Evolutionary conservation across 2,113 vertebrate genomes (phyloP).

Genomic region (Cynoglossus semilaevis): DNA sequence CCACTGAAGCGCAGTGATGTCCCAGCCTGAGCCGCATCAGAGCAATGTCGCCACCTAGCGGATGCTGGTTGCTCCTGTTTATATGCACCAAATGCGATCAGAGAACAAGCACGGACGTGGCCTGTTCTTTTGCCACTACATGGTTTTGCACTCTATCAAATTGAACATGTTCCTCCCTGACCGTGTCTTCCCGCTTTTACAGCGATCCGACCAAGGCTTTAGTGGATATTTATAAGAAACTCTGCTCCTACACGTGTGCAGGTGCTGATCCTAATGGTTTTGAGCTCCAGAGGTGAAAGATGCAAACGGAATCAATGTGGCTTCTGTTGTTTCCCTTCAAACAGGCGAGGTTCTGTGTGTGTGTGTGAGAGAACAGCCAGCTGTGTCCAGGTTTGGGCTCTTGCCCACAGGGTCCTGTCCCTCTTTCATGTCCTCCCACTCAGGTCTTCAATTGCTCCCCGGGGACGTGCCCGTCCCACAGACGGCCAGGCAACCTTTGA

Average conservation of each 20-base stretch:
- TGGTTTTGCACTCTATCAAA: slow-evolving; percentile 57
- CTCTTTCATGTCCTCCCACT: slow-evolving; percentile 57
- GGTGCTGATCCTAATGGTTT: not conserved
- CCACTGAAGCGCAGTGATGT: slow-evolving; percentile 44
- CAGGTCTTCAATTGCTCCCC: slow-evolving; percentile 73
- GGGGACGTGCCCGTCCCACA: slow-evolving; percentile 28
- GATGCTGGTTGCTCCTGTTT: not conserved
- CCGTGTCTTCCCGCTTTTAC: slow-evolving; percentile 44
- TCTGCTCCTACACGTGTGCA: not conserved
- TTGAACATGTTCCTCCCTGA: slow-evolving; percentile 52
- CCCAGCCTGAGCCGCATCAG: slow-evolving; percentile 33
- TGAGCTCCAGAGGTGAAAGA: slow-evolving; percentile 11
- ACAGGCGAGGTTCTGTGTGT: slow-evolving; percentile 54
- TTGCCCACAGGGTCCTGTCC: slow-evolving; percentile 29
- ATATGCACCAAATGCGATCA: slow-evolving; percentile 58
- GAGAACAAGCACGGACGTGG: slow-evolving; percentile 55
- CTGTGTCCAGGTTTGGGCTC: slow-evolving; percentile 51
- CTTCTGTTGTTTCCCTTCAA: slow-evolving; percentile 14
- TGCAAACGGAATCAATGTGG: slow-evolving; percentile 21
- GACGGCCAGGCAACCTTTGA: slow-evolving; percentile 31
- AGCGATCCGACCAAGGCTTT: slow-evolving; percentile 33
- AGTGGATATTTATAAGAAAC: slow-evolving; percentile 41
- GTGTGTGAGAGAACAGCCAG: slow-evolving; percentile 45
- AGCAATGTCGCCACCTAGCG: slow-evolving; percentile 71
- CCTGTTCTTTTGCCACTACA: slow-evolving; percentile 42